Conservation (phyloP, 2,888 invertebrate genomes). For the Ferrisia virgata region DNA sequence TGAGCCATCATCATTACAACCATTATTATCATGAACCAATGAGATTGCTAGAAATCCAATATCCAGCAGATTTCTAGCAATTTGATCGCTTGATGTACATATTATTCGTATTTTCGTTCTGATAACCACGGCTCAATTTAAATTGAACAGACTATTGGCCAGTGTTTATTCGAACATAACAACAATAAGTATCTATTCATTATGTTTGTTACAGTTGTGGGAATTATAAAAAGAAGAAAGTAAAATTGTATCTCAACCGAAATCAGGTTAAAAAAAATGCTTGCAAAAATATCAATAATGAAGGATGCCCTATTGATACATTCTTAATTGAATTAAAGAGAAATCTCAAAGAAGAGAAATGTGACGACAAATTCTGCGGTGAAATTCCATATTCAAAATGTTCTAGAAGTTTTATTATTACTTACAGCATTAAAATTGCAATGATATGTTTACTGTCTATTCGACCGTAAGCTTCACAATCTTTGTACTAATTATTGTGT, state of each 20-base stretch:
- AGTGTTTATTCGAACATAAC: not conserved
- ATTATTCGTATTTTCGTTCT: too few species aligned
- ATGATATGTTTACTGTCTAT: too few species aligned
- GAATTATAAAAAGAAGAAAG: not conserved
- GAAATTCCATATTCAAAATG: not conserved
- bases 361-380: not conserved
- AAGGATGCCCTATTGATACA: not conserved
- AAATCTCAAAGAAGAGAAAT: not conserved
- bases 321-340: not conserved
- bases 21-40: too few species aligned
- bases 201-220: not conserved
- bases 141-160: too few species aligned
- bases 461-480: too few species aligned
- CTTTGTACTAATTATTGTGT: too few species aligned
- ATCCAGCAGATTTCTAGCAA: too few species aligned
- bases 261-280: not conserved
- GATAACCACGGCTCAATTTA: too few species aligned
- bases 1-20: too few species aligned
- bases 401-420: not conserved
- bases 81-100: too few species aligned
- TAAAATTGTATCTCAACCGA: not conserved
- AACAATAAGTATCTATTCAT: too few species aligned
- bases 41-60: too few species aligned
- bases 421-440: not conserved
- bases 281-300: not conserved